Base-by-base conservation (phyloP, 2,797 vertebrate genomes). In the Dipus sagitta region DNA sequence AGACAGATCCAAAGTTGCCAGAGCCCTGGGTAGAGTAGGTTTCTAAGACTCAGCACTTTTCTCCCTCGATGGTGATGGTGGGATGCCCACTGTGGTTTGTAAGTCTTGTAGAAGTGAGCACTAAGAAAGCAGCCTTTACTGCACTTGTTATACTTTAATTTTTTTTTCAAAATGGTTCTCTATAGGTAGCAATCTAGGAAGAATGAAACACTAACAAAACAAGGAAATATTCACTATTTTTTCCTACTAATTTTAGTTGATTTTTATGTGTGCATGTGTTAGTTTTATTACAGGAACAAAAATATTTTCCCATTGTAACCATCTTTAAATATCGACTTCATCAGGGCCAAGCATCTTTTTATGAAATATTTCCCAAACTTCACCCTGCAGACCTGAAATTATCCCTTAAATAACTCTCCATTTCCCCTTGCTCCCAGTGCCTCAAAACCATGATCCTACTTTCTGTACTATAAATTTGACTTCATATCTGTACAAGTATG, bases 121-220 rank as follows among this genome's bases (percentile, higher is more conserved):
- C n/a, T 28, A 47, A 82, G n/a, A 95, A 88, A n/a, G n/a, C n/a
- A 87, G 81, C 90, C 23, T 92, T 89, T 34, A 81, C 24, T 88
- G 6, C 32, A 67, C 24, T n/a, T 78, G 68, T 60, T 82, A 38
- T 24, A 81, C 24, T 75, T 70, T 47, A 8, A 67, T 13, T 67
- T 47, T 47, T 23, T 72, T 74, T 74, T 42, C 11, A 32, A 85
- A 71, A 76, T 32, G 26, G 8, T 52, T 78, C 34, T 64, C 71
- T 86, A 26, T 90, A 80, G 32, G 62, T 67, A 85, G 65, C n/a
- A 91, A 11, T 67, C 10, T 88, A 4, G 6, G 12, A 84, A 91
- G 62, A 74, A 81, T 47, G 23, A 47, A 58, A 34, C 13, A 34
- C 8, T 47, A 47, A 47, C 47, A 47, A 42, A 52, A 42, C 74